Evolutionary conservation across 2,888 invertebrate genomes (phyloP), one percentile per base, ranked within the genome.

Genomic region (Tiliacea citrago): DNA sequence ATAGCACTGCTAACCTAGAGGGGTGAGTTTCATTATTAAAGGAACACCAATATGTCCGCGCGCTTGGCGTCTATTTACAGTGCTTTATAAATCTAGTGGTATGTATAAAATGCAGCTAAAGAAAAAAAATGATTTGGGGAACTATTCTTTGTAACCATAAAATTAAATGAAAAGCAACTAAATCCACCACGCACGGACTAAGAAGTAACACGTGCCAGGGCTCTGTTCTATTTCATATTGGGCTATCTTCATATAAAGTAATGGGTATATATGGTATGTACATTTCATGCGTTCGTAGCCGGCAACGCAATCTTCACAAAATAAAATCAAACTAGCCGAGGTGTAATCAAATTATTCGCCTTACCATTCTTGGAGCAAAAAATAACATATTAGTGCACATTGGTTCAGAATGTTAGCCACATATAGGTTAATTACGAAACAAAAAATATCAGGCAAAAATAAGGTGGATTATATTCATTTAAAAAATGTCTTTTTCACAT

Each of bases 381-480:
- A 92, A 92, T 77, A 86, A 86, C 55, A 78, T 88, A 91, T 89
- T 88, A 91, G 95, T 95, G 95, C 96, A 91, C 84, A 91, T 86
- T 88, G 87, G 86, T 90, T 89, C 86, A 81, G 88, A 91, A 92
- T 94, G 95, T 96, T 96, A 96, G 96, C 95, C 94, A 96, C 96
- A 95, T 89, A 95, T 85, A 94, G 87, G 93, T 94, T 95, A 95
- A 94, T 91, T 88, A 92, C 87, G 88, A 89, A 93, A 92, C 92
- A 92, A 89, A 93, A n/a, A 92, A 90, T 89, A 87, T 90, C 92
- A 96, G 95, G 95, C 95, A 94, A 93, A 94, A 92, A 88, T 82
- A 92, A 92, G 88, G 87, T 88, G 81, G 80, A 79, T 77, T 91
- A 92, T 91, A 94, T 89, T 91, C 89, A 88, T 91, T 90, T 90